Evolutionary conservation across 2,797 vertebrate species (phyloP).

Genomic region (Acridotheres tristis): DNA sequence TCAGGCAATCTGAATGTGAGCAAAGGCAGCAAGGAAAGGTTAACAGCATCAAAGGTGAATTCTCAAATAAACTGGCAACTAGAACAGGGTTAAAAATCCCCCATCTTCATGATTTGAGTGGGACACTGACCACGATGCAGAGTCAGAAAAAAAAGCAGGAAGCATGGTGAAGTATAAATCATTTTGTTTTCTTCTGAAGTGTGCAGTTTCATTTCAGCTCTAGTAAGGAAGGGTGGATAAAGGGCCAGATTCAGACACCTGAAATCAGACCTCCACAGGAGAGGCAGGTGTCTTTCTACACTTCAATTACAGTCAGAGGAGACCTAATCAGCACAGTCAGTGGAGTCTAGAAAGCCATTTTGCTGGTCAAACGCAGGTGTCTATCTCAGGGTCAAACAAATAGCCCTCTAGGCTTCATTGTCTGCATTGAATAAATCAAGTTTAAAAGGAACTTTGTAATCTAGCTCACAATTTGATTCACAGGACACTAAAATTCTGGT

Average conservation of each 20-base stretch:
- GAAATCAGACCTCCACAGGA: not conserved
- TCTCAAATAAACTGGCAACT: not conserved
- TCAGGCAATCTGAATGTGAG: not conserved
- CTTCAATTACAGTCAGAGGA: slow-evolving; percentile 43
- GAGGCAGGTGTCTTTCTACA: slow-evolving; percentile 21
- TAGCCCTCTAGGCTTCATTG: not conserved
- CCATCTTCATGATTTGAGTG: not conserved
- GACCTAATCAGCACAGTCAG: slow-evolving; percentile 41
- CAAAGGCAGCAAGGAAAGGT: not conserved
- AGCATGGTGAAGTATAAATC: not conserved
- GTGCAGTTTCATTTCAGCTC: not conserved
- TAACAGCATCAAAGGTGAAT: not conserved
- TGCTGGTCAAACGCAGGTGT: not conserved
- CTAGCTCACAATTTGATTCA: not conserved
- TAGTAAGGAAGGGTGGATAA: not conserved
- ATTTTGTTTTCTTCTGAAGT: not conserved
- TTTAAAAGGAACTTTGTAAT: not conserved
- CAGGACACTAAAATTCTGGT: not conserved
- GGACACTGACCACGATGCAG: not conserved
- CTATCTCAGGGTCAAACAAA: slow-evolving; percentile 16
- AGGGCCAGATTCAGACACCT: not conserved
- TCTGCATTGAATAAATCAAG: not conserved
- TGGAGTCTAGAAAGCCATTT: slow-evolving; percentile 49
- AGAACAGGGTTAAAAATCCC: not conserved
- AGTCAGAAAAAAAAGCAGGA: not conserved